Base-by-base conservation (phyloP, 1,140 invertebrate species). In the Akabosia matsudoensis region DNA sequence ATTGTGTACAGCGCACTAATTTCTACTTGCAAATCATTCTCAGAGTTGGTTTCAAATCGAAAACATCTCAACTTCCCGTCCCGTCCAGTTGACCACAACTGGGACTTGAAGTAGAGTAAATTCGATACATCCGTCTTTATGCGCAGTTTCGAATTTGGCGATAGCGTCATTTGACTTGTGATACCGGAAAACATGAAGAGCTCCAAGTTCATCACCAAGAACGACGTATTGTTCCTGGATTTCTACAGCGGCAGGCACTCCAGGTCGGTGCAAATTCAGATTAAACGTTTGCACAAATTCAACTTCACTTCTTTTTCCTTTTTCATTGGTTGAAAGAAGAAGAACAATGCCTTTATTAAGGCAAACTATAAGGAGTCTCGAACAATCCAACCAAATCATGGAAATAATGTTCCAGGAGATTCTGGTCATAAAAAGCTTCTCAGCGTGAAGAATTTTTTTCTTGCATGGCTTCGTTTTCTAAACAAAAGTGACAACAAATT, bases 181-280 rank as follows among this genome's bases (percentile, higher is more conserved):
- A 72, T 72, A 72, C 3, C 70, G 37, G n/a, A 67, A 31, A 10
- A 72, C 2, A 26, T 72, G 70, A 7, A 72, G 16, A 4, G 33
- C 3, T 7, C 70, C 70, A 4, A 45, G 10, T 37, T 72, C 70
- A 37, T 72, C 70, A 3, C 70, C 70, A 1, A 34, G 16, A 37
- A 72, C 33, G 24, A 45, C 13, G 26, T 22, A 45, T 22, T 72
- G 34, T 22, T 22, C 33, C 1, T 18, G 16, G 3, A 51, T 72
- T 51, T 45, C 37, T 24, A 72, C 33, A 16, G 37, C 70, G 10
- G 70, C 70, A 72, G 70, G 70, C 24, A 72, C 16, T 24, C 70
- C 70, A 10, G 70, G 70, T 34, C 70, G 33, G 28, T 28, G 30
- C 4, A 67, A n/a, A 31, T 67, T 67, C 7, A 67, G 30, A 1